Base-by-base conservation (phyloP, 1,140 invertebrate species). In the Diorhabda sublineata region DNA sequence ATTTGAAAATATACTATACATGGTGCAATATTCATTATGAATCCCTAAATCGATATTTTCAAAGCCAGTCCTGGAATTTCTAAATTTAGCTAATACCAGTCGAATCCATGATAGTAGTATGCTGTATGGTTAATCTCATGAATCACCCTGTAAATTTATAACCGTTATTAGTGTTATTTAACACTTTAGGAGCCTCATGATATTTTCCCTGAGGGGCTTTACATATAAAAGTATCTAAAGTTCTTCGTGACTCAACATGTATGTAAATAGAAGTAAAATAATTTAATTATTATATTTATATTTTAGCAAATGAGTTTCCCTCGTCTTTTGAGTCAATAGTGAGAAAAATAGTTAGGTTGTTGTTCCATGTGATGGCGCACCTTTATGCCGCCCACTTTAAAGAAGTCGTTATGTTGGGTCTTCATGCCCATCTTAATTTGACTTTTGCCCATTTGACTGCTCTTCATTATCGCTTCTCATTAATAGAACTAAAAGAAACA, bases 281-380 rank as follows among this genome's bases (percentile, higher is more conserved):
- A 56, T 7, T 56, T n/a, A 2, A 9, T 67, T 8, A 42, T 45
- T 67, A 67, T 6, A 26, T 26, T 26, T 26, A 26, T 26, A 69
- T 88, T 87, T 44, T 84, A 96, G 95, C 93, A 76, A 93, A 95
- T 84, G 93, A 95, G 83, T 99, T 98, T 87, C 97, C 97, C 61
- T 88, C 89, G 79, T 92, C 90, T 74, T 98, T 98, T 84, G 95
- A 97, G 84, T 89, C 90, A 77, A 93, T 96, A 82, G 94, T 98
- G 77, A 92, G 96, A 83, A 97, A 97, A 84, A 97, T 98, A 81
- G 90, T 97, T 83, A 91, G 94, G 81, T 89, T 97, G 84, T 88
- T 98, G 85, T 98, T 97, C 87, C 96, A 98, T 84, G 95, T 98
- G 79, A 87, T 98, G 86, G 95, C 96, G 80, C 97, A 99, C 86